Base-by-base conservation (phyloP, 1,140 invertebrate genomes). In the Drosophila gunungcola region DNA sequence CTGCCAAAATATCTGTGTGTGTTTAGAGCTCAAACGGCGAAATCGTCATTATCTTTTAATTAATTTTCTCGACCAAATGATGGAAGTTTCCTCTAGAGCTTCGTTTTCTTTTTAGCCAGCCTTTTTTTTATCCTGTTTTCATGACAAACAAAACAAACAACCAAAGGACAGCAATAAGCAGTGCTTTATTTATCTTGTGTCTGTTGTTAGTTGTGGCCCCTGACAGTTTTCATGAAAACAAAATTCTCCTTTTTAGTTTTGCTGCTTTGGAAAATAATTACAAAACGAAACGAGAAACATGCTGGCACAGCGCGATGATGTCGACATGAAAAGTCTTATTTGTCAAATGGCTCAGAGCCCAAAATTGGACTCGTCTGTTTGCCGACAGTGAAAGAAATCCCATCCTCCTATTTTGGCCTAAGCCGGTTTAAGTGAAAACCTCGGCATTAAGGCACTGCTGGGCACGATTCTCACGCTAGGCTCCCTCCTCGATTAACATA, bases 31-130 rank as follows among this genome's bases (percentile, higher is more conserved):
- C 45, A 81, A 65, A 69, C 53, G 73, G 75, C 60, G 46, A 80
- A 79, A 65, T 73, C 76, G 60, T 88, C 80, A 89, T 88, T 88
- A 88, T 88, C 83, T 88, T 89, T 88, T 88, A 88, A 88, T 88
- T 88, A 88, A 88, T 86, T 88, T 88, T 88, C 75, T 61, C 51
- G 54, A 60, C 57, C 62, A 63, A 69, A 72, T 52, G 75, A 51
- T 64, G 58, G 73, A 85, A 88, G 65, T 61, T 88, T 78, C 48
- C 65, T 57, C 41, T 45, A 48, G 51, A 34, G 67, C 52, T 64
- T 73, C 39, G 57, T 64, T 75, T 75, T 56, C 62, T 60, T 67
- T 51, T 53, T 51, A 32, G 43, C 32, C 13, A 38, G 45, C 67
- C 25, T 45, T 61, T 54, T 48, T 45, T 60, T 43, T 39, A 51